These are phyloP conservation scores for Phyllotreta striolata DNA, from an alignment of 2,888 invertebrate species.

Conservation along the genomic window DNA sequence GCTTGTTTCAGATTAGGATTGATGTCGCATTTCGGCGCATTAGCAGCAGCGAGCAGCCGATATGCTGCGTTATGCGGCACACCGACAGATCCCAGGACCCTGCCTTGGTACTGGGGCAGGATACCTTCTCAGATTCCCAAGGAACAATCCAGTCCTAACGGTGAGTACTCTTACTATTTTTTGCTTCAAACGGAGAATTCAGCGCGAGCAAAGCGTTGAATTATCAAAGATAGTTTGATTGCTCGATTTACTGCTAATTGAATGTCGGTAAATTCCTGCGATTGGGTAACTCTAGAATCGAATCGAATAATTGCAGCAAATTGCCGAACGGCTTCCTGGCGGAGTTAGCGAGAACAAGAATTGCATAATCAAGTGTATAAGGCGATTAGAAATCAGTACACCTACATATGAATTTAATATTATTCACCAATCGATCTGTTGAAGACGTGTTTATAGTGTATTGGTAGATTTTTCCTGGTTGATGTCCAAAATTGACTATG, in stretches of 20 bases:
- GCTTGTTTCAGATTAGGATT: constrained; percentile 75
- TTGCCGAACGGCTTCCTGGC: constrained; percentile 37
- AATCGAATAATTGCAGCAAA: constrained; percentile 41
- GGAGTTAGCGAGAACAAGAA: constrained; percentile 44
- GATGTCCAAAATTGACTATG: too few relatives aligned
- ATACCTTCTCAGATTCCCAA: constrained; percentile 63
- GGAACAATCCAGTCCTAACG: constrained; percentile 71
- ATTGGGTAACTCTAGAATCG: constrained; percentile 2
- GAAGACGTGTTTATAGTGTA: too few relatives aligned
- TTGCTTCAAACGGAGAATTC: constrained; percentile 9
- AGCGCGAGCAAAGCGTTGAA: too few relatives aligned
- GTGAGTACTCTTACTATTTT: constrained; percentile 61
- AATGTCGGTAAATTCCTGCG: too few relatives aligned
- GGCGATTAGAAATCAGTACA: constrained; percentile 45
- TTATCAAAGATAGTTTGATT: too few relatives aligned
- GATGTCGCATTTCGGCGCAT: constrained; percentile 82
- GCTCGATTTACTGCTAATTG: too few relatives aligned
- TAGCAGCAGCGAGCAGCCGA: constrained; percentile 68
- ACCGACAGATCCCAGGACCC: constrained; percentile 59
- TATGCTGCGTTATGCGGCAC: constrained; percentile 73
- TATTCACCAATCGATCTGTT: too few relatives aligned
- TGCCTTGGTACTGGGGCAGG: constrained; percentile 74
- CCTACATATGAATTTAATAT: too few relatives aligned
- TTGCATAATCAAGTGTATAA: constrained; percentile 49
- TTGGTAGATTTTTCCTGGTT: too few relatives aligned